Percentiles rank a stretch among this genome's conserved stretches.
Evolutionary conservation across 2,797 vertebrate species (phyloP).

Genomic region (Sebastes umbrosus): DNA sequence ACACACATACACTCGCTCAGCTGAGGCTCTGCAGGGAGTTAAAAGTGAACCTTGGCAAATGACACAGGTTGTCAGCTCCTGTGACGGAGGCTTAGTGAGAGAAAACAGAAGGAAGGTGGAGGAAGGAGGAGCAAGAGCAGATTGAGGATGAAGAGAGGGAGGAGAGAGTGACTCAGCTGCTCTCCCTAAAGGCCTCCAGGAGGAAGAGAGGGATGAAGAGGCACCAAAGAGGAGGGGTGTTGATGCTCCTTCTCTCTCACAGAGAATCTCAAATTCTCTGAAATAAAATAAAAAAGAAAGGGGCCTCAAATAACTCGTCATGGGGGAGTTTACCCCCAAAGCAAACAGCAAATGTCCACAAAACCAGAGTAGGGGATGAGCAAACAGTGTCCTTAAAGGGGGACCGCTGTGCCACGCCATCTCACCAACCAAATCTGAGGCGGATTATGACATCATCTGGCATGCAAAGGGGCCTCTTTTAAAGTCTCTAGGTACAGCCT

Average conservation of each 20-base stretch:
- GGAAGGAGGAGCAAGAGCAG: conserved; percentile 41
- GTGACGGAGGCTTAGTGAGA: conserved; percentile 50
- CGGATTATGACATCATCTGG: conserved; percentile 19
- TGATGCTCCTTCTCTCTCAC: conserved; percentile 19
- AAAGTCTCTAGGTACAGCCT: conserved; percentile 43
- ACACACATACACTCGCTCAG: neutral
- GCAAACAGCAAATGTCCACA: conserved; percentile 12
- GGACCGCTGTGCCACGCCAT: conserved; percentile 12
- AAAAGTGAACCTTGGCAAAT: conserved; percentile 43
- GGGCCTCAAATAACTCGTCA: conserved; percentile 17
- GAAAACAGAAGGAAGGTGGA: conserved; percentile 53
- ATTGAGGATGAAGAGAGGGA: conserved; percentile 55
- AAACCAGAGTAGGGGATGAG: conserved; percentile 8
- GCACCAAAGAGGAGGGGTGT: conserved; percentile 17
- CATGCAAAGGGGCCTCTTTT: conserved; percentile 17
- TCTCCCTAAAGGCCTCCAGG: conserved; percentile 51
- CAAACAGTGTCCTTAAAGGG: conserved; percentile 35
- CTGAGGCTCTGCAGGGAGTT: conserved; percentile 9
- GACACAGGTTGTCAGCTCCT: conserved; percentile 59
- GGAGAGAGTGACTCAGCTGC: conserved; percentile 64
- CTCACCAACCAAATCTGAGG: conserved; percentile 4
- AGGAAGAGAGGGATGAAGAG: conserved; percentile 31
- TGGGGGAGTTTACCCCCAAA: conserved; percentile 2
- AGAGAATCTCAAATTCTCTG: conserved; percentile 10
- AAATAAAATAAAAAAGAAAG: conserved; percentile 17